Evolutionary conservation across 2,797 vertebrate genomes (phyloP), one percentile per base, ranked within the genome.

Genomic region (Megaceryle alcyon): DNA sequence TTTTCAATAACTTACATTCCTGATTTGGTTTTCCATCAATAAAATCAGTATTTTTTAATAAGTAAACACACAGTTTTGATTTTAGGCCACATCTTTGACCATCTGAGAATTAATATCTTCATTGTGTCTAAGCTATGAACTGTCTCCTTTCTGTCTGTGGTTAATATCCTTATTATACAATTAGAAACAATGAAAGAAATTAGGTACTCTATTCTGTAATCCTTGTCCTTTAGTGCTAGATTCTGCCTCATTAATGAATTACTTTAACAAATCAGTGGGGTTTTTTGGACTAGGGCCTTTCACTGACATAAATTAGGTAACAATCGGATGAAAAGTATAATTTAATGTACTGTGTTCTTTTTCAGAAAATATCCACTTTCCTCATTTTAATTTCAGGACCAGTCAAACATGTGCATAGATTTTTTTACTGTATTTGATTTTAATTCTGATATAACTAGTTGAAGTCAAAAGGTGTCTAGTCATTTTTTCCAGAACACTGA

Each of bases 401-500:
- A 65, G 44, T 4, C 10, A 14, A 72, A 35, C 1, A 2, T 33
- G n/a, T 21, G 60, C 6, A 4, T 37, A 25, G 8, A 4, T 70
- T 56, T 46, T 51, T 78, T 72, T 39, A 28, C 19, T 70, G 19
- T 22, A 51, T 73, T 73, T 59, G 44, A 49, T 87, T 88, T 89
- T 65, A 41, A 43, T 71, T 91, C 37, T 94, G 64, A 43, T 76
- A 39, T 6, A 8, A 28, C 26, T 37, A n/a, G 61, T 41, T 41
- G 21, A 88, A 94, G 28, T 73, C 39, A 54, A 84, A 91, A 85
- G 7, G 7, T 35, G 73, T 33, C 49, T n/a, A 63, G 22, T 80
- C 3, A 72, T 71, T 92, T 92, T 90, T 95, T 91, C 84, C 91
- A 88, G 82, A 85, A 69, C 60, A 49, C 20, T 37, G 75, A 86